phyloP scores from a whole-genome alignment of 1,140 invertebrate species.

The Arctopsyche grandis region DNA sequence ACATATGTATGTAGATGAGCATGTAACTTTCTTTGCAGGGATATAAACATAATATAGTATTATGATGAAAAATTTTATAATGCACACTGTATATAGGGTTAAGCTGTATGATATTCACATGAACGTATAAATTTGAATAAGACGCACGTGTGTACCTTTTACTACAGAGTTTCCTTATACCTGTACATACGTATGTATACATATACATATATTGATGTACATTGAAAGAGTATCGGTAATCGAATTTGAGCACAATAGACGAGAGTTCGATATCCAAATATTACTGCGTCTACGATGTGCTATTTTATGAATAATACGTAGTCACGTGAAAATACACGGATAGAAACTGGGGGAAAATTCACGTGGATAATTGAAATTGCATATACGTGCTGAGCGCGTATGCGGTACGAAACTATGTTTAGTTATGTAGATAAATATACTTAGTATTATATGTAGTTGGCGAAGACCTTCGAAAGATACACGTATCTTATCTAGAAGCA shows the following conservation, averaged over 20 bases:
- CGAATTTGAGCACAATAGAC: constrained; percentile 3
- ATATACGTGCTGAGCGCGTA: not conserved
- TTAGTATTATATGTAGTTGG: no score
- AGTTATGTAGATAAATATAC: no score
- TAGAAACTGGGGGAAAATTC: not conserved
- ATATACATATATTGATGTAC: not conserved
- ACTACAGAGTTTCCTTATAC: no score
- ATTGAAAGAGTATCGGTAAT: constrained; percentile 11
- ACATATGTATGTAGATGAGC: no score
- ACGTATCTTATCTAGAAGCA: no score
- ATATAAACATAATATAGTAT: not conserved
- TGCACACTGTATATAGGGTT: not conserved
- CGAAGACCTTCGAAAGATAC: no score
- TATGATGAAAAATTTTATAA: not conserved
- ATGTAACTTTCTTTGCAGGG: not conserved
- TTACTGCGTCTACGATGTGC: not conserved
- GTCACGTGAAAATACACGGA: not conserved
- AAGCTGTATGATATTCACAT: no score
- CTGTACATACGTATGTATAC: not conserved
- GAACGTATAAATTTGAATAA: no score
- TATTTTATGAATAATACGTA: not conserved
- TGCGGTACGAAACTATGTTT: no score
- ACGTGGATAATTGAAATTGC: constrained; percentile 10
- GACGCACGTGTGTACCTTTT: no score
- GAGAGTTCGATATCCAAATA: constrained; percentile 2